A percentile compares a stretch with the other conserved stretches of the same genome.
phyloP scores from a whole-genome alignment of 2,113 vertebrate species.

The Podarcis cretensis region DNA sequence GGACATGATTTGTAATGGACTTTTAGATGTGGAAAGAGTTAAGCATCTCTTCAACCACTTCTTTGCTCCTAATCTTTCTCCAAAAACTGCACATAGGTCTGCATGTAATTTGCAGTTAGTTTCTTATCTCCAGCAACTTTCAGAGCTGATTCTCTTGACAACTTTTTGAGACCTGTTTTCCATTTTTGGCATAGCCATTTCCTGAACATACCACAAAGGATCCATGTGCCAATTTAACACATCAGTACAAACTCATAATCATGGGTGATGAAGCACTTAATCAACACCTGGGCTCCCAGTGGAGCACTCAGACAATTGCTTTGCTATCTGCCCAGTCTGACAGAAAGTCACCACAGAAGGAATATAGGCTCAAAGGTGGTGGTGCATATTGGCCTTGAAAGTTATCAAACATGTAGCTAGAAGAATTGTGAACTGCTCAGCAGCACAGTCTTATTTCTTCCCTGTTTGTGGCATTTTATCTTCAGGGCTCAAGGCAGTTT shows the following conservation, averaged over 20 bases:
- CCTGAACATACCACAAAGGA: background rate
- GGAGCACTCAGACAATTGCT: background rate
- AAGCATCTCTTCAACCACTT: background rate
- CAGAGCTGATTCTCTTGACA: background rate
- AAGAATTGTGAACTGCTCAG: background rate
- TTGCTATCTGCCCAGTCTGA: too few relatives aligned
- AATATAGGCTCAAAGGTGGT: background rate
- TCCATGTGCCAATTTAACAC: background rate
- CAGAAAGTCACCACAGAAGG: background rate
- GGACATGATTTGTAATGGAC: background rate
- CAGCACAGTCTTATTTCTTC: background rate
- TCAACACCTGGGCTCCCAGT: background rate
- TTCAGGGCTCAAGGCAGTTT: slow-evolving; percentile 51
- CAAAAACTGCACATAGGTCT: background rate
- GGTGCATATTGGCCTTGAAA: background rate
- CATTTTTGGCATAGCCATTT: background rate
- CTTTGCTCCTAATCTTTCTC: background rate
- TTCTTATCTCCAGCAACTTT: background rate
- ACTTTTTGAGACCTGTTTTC: background rate
- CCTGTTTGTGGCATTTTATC: slow-evolving; percentile 49
- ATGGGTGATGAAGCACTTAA: background rate
- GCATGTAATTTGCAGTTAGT: background rate
- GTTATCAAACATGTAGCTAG: background rate
- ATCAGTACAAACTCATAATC: background rate
- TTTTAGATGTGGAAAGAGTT: background rate